Conservation (phyloP, 2,113 vertebrate species). For the Hemichromis elongatus region DNA sequence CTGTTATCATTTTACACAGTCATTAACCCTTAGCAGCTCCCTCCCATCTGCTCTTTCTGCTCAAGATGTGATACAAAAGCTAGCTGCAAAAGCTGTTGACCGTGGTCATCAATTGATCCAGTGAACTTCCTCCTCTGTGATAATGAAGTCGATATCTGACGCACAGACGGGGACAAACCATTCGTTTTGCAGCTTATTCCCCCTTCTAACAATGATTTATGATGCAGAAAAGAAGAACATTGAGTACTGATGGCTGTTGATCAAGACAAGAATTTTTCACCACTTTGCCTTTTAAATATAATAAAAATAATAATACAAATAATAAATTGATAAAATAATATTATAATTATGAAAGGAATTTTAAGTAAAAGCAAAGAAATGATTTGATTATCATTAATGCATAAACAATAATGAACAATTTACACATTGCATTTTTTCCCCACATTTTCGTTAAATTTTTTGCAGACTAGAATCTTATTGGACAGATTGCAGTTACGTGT, state of each 20-base stretch:
- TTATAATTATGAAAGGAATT: neutral
- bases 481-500: neutral
- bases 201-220: constrained; percentile 1
- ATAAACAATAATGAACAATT: neutral
- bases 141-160: constrained; percentile 49
- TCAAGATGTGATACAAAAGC: constrained; percentile 6
- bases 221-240: neutral
- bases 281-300: neutral
- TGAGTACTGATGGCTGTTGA: neutral
- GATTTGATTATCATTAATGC: neutral
- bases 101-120: constrained; percentile 49
- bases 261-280: neutral
- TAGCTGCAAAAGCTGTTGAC: constrained; percentile 35
- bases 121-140: constrained; percentile 35
- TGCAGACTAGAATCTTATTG: neutral
- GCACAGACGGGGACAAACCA: neutral
- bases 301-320: neutral
- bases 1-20: constrained; percentile 26
- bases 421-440: neutral
- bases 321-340: no score
- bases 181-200: neutral
- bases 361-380: neutral
- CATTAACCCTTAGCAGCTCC: constrained; percentile 23
- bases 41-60: constrained; percentile 17
- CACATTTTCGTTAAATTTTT: neutral